A percentile compares a stretch with the other conserved stretches of the same genome.
Conservation (phyloP, 1,140 invertebrate genomes). For the Pseudomyrmex dendroicus region DNA sequence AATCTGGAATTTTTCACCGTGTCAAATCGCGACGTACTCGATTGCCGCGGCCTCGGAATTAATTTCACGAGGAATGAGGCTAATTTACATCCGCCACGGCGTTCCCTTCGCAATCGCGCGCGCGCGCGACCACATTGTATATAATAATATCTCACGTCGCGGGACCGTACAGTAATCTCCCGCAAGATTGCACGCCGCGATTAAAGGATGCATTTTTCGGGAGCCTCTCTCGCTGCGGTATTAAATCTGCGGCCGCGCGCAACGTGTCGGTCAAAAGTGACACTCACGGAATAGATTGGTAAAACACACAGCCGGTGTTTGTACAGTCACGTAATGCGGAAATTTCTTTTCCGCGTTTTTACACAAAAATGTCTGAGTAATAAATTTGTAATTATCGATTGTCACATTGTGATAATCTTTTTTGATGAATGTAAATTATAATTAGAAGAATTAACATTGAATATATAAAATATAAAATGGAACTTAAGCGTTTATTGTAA, state of each 20-base stretch:
- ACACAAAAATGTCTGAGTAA: not conserved
- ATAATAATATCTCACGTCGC: constrained; percentile 63
- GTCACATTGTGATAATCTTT: not conserved
- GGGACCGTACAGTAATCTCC: constrained; percentile 49
- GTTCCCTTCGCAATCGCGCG: constrained; percentile 50
- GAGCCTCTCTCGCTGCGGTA: not conserved
- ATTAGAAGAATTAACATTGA: too few relatives aligned
- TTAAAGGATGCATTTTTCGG: constrained; percentile 46
- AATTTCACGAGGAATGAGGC: constrained; percentile 55
- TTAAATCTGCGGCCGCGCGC: constrained; percentile 38
- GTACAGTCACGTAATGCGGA: not conserved
- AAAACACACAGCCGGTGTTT: constrained; percentile 35
- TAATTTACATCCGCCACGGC: constrained; percentile 30
- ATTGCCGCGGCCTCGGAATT: constrained; percentile 59
- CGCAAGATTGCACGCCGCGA: constrained; percentile 50
- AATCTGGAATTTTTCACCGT: constrained; percentile 53
- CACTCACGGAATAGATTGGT: constrained; percentile 31
- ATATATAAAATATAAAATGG: too few relatives aligned
- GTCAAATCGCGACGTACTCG: constrained; percentile 42
- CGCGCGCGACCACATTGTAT: constrained; percentile 44
- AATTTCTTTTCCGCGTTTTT: not conserved
- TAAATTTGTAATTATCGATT: not conserved
- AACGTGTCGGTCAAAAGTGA: constrained; percentile 54
- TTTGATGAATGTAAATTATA: not conserved
- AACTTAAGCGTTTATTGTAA: not conserved